Base-by-base conservation (phyloP, 2,888 invertebrate species). In the Pharmacophagus antenor region DNA sequence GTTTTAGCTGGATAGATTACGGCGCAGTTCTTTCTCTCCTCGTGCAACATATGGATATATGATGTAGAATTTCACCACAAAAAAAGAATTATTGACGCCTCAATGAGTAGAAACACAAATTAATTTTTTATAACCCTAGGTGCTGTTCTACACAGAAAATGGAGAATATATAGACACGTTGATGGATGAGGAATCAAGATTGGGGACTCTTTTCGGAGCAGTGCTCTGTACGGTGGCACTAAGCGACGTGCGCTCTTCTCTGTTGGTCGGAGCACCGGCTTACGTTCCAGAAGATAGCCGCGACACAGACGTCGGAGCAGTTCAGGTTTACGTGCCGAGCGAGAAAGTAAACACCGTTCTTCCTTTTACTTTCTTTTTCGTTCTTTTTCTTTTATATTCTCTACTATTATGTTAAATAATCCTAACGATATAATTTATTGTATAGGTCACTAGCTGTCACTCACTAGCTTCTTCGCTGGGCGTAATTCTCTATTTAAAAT, bases 141-240 rank as follows among this genome's bases (percentile, higher is more conserved):
- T 60, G 12, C 41, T 56, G 2, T 60, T 60, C 20, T 60, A 56
- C 20, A 44, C 59, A n/a, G 55, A 27, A 22, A 53, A 46, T 10
- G 31, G 21, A 15, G 10, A 12, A 8, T 25, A 57, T 18, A 50
- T 48, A 17, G 7, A 41, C n/a, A n/a, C 42, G 15, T 8, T 56
- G 8, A 46, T 48, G n/a, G 47, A 60, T 15, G 44, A 47, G 1
- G 58, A 63, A 4, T 62, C 65, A 0, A 58, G 63, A 0, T 68
- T 93, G 18, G 94, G 94, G 0, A 89, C 92, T 4, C 92, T 93
- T 75, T 94, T 92, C 66, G 94, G 94, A 0, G 89, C 92, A 0
- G 77, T 91, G 0, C 62, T 94, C 4, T 88, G 92, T 58, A 61
- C 78, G 0, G 80, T 76, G 0, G 88, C 86, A 61, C 64, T 93